phyloP scores from a whole-genome alignment of 2,888 invertebrate genomes.

The Drosophila bunnanda region DNA sequence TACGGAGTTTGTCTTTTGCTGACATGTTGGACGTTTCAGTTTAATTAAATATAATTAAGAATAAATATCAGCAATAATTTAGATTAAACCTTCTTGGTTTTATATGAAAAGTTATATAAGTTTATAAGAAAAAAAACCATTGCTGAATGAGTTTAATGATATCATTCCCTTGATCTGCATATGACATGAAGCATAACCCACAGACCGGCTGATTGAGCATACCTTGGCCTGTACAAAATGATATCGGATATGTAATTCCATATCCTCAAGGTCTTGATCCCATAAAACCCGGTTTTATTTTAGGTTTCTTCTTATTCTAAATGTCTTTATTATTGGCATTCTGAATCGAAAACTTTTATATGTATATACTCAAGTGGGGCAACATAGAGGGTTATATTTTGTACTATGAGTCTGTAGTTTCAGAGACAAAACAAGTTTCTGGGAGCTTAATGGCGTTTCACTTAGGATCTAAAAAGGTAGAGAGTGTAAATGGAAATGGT shows the following conservation, averaged over 20 bases:
- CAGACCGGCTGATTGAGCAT: slow-evolving; percentile 27
- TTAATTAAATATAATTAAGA: neutral
- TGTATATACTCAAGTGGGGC: slow-evolving; percentile 28
- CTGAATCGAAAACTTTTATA: slow-evolving; percentile 37
- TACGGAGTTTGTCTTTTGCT: neutral
- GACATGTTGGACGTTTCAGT: neutral
- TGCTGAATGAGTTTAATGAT: neutral
- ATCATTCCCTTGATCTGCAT: slow-evolving; percentile 7
- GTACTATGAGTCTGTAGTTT: slow-evolving; percentile 45
- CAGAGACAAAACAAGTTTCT: slow-evolving; percentile 23
- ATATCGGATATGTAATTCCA: slow-evolving; percentile 1
- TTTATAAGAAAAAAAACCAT: no score
- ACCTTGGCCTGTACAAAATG: slow-evolving; percentile 3
- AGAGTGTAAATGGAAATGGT: slow-evolving; percentile 57
- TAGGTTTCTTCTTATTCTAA: slow-evolving; percentile 30
- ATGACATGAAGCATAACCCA: slow-evolving; percentile 19
- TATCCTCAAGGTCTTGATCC: neutral
- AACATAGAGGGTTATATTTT: slow-evolving; percentile 61
- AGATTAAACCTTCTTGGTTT: no score
- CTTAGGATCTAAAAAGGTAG: slow-evolving; percentile 54
- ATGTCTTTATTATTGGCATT: slow-evolving; percentile 63
- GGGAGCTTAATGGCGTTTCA: slow-evolving; percentile 42
- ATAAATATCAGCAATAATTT: neutral
- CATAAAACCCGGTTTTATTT: no score
- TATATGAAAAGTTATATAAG: no score